Percentiles rank a stretch among this genome's conserved stretches.
Conservation (phyloP, 2,888 invertebrate genomes). For the Oegoconia quadripuncta region DNA sequence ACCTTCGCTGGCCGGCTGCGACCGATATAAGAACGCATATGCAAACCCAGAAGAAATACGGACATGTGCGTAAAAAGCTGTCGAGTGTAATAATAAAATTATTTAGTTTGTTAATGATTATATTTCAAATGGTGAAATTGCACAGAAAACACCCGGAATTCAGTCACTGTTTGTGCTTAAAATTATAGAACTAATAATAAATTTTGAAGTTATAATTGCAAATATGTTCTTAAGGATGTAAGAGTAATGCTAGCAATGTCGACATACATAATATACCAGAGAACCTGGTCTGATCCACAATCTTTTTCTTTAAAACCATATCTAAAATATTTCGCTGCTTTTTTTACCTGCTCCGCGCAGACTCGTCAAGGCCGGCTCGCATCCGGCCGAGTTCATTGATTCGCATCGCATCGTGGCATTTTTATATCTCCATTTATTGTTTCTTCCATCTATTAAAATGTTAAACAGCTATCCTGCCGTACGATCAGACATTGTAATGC, state of each 20-base stretch:
- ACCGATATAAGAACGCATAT: constrained; percentile 41
- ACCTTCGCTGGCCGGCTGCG: constrained; percentile 53
- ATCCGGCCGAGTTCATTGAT: constrained; percentile 48
- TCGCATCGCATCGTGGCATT: constrained; percentile 32
- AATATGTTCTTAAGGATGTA: no score
- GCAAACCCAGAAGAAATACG: constrained; percentile 13
- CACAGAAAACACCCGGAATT: no score
- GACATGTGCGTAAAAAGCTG: constrained; percentile 5
- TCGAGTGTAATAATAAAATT: no score
- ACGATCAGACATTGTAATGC: constrained; percentile 6
- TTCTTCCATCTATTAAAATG: constrained; percentile 20
- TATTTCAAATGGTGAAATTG: no score
- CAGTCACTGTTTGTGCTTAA: no score
- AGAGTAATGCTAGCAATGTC: background rate
- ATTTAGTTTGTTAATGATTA: no score
- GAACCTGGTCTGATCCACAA: background rate
- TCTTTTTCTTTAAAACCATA: constrained; percentile 16
- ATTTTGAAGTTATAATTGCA: background rate
- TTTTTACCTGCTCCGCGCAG: constrained; percentile 35
- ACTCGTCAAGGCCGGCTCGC: constrained; percentile 50
- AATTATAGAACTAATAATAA: background rate
- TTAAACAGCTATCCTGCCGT: constrained; percentile 6
- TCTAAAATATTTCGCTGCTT: constrained; percentile 38
- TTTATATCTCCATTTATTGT: constrained; percentile 26
- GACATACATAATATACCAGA: background rate